These are phyloP conservation scores for Hipparchia semele DNA, from an alignment of 2,888 invertebrate genomes.

Conservation along the genomic window DNA sequence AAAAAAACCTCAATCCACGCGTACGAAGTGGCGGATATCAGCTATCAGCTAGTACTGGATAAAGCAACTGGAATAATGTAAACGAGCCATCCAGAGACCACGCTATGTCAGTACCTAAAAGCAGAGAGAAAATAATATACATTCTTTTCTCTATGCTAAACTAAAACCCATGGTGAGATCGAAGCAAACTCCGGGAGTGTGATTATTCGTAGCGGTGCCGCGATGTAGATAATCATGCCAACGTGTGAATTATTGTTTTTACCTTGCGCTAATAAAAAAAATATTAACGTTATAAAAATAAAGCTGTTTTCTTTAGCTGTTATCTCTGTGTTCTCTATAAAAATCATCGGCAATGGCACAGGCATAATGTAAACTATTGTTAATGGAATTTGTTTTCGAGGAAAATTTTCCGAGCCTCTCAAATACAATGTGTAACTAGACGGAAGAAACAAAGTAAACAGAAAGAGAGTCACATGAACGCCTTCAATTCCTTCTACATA, in stretches of 20 bases:
- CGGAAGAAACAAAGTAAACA: slow-evolving; percentile 6
- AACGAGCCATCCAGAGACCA: too few relatives aligned
- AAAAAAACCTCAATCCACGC: too few relatives aligned
- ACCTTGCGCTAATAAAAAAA: slow-evolving; percentile 1
- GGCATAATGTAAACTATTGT: too few relatives aligned
- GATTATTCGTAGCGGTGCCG: neutral
- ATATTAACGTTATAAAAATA: slow-evolving; percentile 1
- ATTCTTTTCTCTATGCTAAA: neutral
- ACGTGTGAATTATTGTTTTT: neutral
- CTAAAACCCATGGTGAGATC: neutral
- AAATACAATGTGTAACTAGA: slow-evolving; percentile 2
- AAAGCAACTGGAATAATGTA: too few relatives aligned
- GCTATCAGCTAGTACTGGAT: too few relatives aligned
- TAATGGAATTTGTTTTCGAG: too few relatives aligned
- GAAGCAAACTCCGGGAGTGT: neutral
- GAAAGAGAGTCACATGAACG: neutral
- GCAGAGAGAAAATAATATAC: too few relatives aligned
- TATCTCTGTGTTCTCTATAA: neutral
- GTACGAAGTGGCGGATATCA: too few relatives aligned
- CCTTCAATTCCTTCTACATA: neutral
- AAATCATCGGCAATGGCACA: too few relatives aligned
- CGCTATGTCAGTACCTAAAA: neutral
- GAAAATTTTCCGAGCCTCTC: neutral
- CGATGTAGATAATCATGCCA: too few relatives aligned
- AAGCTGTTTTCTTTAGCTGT: neutral